Base-by-base conservation (phyloP, 2,888 invertebrate genomes). In the Napeogenes sylphis region DNA sequence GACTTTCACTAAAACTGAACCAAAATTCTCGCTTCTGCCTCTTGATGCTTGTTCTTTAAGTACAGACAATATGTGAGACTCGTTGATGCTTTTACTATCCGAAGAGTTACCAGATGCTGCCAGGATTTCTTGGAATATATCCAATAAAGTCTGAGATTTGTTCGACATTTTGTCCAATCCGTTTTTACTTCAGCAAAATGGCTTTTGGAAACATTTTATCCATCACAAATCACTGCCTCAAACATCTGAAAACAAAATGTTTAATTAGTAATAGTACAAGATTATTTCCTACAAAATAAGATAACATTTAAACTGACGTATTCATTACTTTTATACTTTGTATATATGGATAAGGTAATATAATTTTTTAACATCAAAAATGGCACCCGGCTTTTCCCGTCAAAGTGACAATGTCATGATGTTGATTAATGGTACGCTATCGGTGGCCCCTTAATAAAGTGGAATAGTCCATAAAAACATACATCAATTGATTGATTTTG, bases 101-200 rank as follows among this genome's bases (percentile, higher is more conserved):
- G 87, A 79, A 0, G 83, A 79, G 64, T 88, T 88, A 0, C 85
- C 87, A n/a, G 87, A 87, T 10, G 87, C 88, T 0, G 87, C 87
- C 2, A 88, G 74, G 33, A 89, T 88, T 68, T 87, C 84, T 77
- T 89, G 86, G 79, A 90, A 90, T 70, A 90, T 87, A 42, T 87
- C 83, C 75, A 85, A 67, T 47, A 89, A 75, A 4, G 81, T 83
- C 55, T 85, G 87, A 55, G 89, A 81, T 74, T 83, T 84, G 75
- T 88, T 87, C 63, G 85, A 71, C 90, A 90, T 90, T 63, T 78
- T 85, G 67, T 30, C 21, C 4, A 58, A 58, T 55, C 10, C 56
- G n/a, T n/a, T 13, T 63, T 46, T 45, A 59, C 6, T 55, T 45
- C 8, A 13, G 33, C 21, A 13, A n/a, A 38, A 30, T 55, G 32